These are phyloP conservation scores for Parapsyche elsis DNA, from an alignment of 1,140 invertebrate genomes.

Conservation along the genomic window DNA sequence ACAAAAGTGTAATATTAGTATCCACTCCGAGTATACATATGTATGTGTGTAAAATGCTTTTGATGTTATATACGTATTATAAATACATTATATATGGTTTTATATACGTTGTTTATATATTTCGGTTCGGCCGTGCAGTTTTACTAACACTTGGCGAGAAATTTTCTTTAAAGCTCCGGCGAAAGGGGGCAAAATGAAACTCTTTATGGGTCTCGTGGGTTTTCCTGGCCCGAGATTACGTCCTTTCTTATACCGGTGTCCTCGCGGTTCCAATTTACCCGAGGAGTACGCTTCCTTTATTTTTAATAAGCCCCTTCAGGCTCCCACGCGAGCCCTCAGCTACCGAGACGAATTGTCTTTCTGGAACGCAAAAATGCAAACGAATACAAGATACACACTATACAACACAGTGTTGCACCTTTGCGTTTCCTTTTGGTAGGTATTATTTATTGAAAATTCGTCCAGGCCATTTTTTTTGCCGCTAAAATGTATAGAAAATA, in stretches of 20 bases:
- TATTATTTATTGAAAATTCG: background rate
- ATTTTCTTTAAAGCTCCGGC: slow-evolving; percentile 26
- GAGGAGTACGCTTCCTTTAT: slow-evolving; percentile 21
- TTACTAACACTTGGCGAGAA: background rate
- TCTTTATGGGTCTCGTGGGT: slow-evolving; percentile 40
- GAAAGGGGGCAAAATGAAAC: slow-evolving; percentile 40
- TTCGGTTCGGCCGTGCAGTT: background rate
- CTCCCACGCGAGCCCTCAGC: background rate
- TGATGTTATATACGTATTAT: too few relatives aligned
- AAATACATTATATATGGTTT: too few relatives aligned
- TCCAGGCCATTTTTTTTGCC: background rate
- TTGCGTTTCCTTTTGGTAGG: background rate
- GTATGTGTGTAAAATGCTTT: too few relatives aligned
- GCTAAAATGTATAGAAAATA: background rate
- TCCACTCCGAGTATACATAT: too few relatives aligned
- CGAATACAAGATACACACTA: background rate
- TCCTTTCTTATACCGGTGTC: slow-evolving; percentile 39
- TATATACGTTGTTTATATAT: too few relatives aligned
- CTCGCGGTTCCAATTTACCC: slow-evolving; percentile 42
- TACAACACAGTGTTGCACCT: background rate
- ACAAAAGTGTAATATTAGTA: too few relatives aligned
- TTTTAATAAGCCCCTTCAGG: slow-evolving; percentile 41
- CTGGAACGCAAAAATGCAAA: background rate
- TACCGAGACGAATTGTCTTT: background rate
- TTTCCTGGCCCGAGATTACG: slow-evolving; percentile 35